Evolutionary conservation across 2,797 vertebrate species (phyloP), one percentile per base, ranked within the genome.

Genomic region (Synanceia verrucosa): DNA sequence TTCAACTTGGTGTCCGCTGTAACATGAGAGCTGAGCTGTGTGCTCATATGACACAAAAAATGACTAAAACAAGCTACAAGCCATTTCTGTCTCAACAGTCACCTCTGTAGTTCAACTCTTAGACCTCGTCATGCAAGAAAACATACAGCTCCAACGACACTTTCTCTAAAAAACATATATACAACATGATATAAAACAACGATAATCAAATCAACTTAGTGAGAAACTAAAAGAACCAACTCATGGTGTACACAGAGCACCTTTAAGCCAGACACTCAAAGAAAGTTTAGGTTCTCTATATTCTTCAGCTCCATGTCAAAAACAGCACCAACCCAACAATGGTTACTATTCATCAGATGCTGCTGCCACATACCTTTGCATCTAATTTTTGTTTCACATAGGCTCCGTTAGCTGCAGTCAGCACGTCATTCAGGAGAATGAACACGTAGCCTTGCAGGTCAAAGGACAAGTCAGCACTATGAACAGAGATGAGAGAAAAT

Each of bases 351-450:
- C 85, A 91, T 86, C 39, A 4, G 41, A 18, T 0, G 41, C 29
- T 4, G 16, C 48, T 26, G 61, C 73, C 59, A 37, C 95, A 90
- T 93, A 98, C 98, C 96, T 99, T 99, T 1, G 97, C 96, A 76
- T 99, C 97, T 79, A 99, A 91, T 90, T 99, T 99, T 91, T 99
- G 97, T 65, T 99, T 99, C 21, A 99, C 95, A 0, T 98, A 99
- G 78, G 97, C 98, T 51, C 98, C 98, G 46, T 99, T 99, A 78
- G 96, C 97, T 70, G 98, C 98, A 73, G 98, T 99, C 89, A 99
- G 92, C 78, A 97, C 94, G 50, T 99, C 96, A 1, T 99, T 99
- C 70, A 98, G 72, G 52, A 99, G 93, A 89, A 99, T 98, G 86
- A 97, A 99, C 79, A 96, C 88, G 34, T 99, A 99, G 66, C 98